Evolutionary conservation across 2,113 vertebrate species (phyloP).

Genomic region (Myanophis thanlyinensis): DNA sequence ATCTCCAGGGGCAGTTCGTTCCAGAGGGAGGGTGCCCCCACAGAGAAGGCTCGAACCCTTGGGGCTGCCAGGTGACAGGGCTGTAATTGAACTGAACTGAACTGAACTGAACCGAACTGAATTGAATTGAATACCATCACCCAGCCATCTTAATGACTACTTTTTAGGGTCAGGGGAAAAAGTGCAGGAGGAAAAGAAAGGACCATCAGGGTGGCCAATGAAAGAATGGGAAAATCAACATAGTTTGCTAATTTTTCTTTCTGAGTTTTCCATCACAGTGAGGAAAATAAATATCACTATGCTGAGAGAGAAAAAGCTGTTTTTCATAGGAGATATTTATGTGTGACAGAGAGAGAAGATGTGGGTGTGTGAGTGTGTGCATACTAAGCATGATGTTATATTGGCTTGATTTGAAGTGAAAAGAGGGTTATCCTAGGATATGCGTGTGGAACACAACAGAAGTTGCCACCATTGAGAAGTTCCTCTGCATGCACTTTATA

Average conservation of each 20-base stretch:
- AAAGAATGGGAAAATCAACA: background rate
- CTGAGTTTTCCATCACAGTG: background rate
- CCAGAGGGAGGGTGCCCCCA: too few relatives aligned
- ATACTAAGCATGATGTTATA: background rate
- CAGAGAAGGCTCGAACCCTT: too few relatives aligned
- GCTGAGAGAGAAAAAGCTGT: background rate
- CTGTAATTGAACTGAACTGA: too few relatives aligned
- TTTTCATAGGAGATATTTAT: background rate
- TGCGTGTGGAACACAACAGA: too few relatives aligned
- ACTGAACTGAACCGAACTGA: too few relatives aligned
- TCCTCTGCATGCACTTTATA: background rate
- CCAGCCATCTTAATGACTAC: background rate
- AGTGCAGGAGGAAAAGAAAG: background rate
- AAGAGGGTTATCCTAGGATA: background rate
- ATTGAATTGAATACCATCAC: background rate
- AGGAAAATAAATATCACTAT: background rate
- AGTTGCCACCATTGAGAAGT: background rate
- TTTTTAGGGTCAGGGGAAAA: background rate
- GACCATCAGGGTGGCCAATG: background rate
- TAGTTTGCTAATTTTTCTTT: background rate
- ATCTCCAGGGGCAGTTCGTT: too few relatives aligned
- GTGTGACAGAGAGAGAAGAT: too few relatives aligned
- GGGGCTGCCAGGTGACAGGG: too few relatives aligned
- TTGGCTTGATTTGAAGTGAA: background rate
- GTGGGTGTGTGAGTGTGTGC: too few relatives aligned